A percentile compares a stretch with the other conserved stretches of the same genome.
Conservation (phyloP, 2,113 vertebrate species). For the Rhinolophus sinicus region DNA sequence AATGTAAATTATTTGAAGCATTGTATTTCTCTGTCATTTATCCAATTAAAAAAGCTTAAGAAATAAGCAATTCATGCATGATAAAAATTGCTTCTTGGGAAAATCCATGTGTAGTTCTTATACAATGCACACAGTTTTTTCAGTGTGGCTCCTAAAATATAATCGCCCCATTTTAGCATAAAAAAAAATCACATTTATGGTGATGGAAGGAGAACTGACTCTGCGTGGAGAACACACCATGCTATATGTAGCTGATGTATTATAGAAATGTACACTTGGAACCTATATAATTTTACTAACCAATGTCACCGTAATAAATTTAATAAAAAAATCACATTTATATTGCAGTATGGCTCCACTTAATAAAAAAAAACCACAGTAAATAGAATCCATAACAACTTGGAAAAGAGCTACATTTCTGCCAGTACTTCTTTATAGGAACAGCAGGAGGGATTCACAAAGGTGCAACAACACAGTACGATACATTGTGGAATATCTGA, state of each 20-base stretch:
- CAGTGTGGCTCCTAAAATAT: background rate
- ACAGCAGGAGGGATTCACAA: background rate
- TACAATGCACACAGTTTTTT: background rate
- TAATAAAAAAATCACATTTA: background rate
- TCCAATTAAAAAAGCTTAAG: background rate
- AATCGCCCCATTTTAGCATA: background rate
- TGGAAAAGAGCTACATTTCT: background rate
- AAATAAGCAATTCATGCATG: background rate
- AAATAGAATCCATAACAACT: background rate
- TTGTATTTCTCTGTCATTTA: background rate
- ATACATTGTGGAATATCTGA: background rate
- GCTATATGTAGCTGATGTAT: no score
- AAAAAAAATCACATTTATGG: background rate
- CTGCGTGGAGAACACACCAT: no score
- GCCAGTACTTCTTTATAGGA: background rate
- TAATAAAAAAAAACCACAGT: background rate
- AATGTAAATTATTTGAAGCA: background rate
- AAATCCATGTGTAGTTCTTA: background rate
- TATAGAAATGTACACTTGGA: no score
- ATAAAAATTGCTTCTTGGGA: background rate
- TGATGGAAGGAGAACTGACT: no score
- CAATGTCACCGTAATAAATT: no score
- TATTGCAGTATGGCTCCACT: background rate
- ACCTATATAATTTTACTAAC: no score
- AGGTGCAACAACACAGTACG: rapidly evolving